These are phyloP conservation scores for Pachyuromys duprasi DNA, from an alignment of 2,797 vertebrate genomes.

Conservation along the genomic window DNA sequence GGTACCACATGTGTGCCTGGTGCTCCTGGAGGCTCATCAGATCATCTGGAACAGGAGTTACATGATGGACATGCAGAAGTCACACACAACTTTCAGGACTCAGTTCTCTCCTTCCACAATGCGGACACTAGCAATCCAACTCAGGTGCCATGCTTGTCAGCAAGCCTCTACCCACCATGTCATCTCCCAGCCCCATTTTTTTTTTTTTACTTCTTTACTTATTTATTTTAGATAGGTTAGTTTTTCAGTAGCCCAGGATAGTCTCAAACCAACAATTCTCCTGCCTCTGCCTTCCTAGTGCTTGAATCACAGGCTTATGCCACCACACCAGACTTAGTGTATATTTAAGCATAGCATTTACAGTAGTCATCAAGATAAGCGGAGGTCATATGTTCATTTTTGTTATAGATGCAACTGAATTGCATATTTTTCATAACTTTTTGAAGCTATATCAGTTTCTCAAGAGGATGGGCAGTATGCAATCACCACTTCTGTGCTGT, in stretches of 20 bases:
- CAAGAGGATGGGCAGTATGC: neutral
- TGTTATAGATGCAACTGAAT: neutral
- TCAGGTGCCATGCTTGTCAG: neutral
- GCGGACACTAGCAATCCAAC: too few species aligned
- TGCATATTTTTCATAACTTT: constrained; percentile 27
- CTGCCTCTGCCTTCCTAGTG: neutral
- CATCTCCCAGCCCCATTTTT: neutral
- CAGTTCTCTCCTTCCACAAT: neutral
- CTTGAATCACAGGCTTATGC: neutral
- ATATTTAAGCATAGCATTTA: constrained; percentile 31
- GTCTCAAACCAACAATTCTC: neutral
- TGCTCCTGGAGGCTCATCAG: neutral
- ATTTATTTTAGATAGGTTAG: neutral
- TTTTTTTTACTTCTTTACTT: neutral
- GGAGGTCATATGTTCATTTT: constrained; percentile 42
- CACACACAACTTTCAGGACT: neutral
- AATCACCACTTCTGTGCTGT: neutral
- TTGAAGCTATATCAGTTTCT: neutral
- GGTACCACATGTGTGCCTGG: neutral
- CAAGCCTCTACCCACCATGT: neutral
- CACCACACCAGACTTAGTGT: neutral
- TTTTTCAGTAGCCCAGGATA: neutral
- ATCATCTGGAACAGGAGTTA: neutral
- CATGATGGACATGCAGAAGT: neutral
- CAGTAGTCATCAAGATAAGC: constrained; percentile 21